Percentiles rank a stretch among this genome's conserved stretches.
Conservation (phyloP, 2,888 invertebrate species). For the Tipula lateralis region DNA sequence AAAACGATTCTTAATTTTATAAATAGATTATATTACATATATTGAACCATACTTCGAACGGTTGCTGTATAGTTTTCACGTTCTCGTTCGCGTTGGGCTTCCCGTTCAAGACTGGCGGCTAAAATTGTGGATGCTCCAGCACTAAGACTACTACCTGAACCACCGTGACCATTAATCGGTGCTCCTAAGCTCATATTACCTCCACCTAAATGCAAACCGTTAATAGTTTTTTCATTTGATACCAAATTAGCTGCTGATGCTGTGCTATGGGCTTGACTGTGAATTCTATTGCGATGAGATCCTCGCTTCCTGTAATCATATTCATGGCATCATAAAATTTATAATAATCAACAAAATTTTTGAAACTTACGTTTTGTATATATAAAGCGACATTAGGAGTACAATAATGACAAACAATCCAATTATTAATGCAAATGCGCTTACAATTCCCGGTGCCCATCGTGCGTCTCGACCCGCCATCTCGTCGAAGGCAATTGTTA, state of each 20-base stretch:
- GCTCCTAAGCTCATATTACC: slow-evolving; percentile 45
- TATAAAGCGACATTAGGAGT: slow-evolving; percentile 68
- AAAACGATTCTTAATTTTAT: background rate
- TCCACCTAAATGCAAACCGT: slow-evolving; percentile 37
- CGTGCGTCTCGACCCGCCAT: slow-evolving; percentile 48
- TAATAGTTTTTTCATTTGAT: slow-evolving; percentile 44
- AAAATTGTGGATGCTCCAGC: slow-evolving; percentile 58
- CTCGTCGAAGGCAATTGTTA: slow-evolving; percentile 59
- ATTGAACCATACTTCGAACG: slow-evolving; percentile 53
- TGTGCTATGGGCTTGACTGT: slow-evolving; percentile 46
- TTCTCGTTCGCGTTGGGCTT: slow-evolving; percentile 46
- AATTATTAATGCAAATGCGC: slow-evolving; percentile 65
- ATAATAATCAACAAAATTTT: slow-evolving; percentile 25
- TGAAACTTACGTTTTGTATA: slow-evolving; percentile 63
- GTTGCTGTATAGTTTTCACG: slow-evolving; percentile 53
- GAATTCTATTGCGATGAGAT: slow-evolving; percentile 45
- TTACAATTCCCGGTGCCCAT: slow-evolving; percentile 50
- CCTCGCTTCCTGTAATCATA: slow-evolving; percentile 39
- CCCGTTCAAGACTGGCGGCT: slow-evolving; percentile 52
- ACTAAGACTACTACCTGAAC: slow-evolving; percentile 55
- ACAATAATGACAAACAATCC: slow-evolving; percentile 71
- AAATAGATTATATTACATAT: background rate
- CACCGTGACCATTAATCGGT: slow-evolving; percentile 46
- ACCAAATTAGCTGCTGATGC: slow-evolving; percentile 48
- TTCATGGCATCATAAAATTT: too few relatives aligned